Conservation (phyloP, 1,140 invertebrate genomes). For the Eueides isabella region DNA sequence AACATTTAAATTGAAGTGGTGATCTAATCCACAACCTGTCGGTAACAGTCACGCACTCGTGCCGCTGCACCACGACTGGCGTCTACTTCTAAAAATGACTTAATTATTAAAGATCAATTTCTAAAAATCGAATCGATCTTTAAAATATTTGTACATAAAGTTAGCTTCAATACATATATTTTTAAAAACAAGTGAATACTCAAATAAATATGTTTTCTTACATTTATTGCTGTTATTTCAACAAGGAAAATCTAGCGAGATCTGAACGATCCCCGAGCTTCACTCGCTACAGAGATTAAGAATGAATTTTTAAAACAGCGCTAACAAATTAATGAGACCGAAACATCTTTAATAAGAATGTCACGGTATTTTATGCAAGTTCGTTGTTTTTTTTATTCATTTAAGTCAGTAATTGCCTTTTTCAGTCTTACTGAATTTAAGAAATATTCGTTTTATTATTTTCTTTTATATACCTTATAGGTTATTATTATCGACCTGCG, state of each 20-base stretch:
- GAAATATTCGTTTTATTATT: too few species aligned
- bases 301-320: conserved; percentile 46
- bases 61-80: too few species aligned
- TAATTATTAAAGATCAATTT: too few species aligned
- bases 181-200: conserved; percentile 9
- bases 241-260: conserved; percentile 25
- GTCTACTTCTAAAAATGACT: neutral
- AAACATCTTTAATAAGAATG: conserved; percentile 36
- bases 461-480: neutral
- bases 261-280: conserved; percentile 23
- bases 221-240: conserved; percentile 28
- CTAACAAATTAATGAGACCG: conserved; percentile 37
- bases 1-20: too few species aligned
- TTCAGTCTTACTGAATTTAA: neutral
- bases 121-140: too few species aligned
- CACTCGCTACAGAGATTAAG: conserved; percentile 41
- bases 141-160: neutral
- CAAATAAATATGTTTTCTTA: conserved; percentile 21
- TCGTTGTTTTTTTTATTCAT: neutral
- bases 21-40: too few species aligned
- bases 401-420: conserved; percentile 2
- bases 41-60: too few species aligned
- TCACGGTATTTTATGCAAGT: conserved; percentile 3
- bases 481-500: too few species aligned
- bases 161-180: neutral